Evolutionary conservation across 2,888 invertebrate species (phyloP).

Genomic region (Lasioglossum vierecki): DNA sequence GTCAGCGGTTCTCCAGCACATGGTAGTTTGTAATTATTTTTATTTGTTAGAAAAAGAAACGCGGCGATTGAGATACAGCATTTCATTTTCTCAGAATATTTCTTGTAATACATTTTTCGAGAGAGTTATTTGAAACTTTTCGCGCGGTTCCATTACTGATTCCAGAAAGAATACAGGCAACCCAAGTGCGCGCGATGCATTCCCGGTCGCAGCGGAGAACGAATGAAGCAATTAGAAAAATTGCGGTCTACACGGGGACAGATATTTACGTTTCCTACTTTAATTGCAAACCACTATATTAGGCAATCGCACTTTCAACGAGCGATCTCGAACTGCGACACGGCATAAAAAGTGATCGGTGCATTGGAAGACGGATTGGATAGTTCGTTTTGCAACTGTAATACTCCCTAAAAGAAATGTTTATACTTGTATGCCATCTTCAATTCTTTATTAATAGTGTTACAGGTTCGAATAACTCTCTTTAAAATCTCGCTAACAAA

Average conservation of each 20-base stretch:
- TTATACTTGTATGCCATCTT: neutral
- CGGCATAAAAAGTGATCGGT: conserved; percentile 27
- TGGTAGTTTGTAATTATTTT: neutral
- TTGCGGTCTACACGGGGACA: neutral
- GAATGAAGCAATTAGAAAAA: neutral
- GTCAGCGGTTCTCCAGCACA: conserved; percentile 34
- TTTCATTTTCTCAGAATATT: neutral
- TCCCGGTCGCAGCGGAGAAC: neutral
- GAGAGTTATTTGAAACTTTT: neutral
- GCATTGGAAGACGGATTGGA: neutral
- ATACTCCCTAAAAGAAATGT: neutral
- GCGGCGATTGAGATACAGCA: neutral
- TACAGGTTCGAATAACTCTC: neutral
- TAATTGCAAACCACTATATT: conserved; percentile 34
- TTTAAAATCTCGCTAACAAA: neutral
- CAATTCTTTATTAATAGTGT: neutral
- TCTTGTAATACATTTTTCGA: neutral
- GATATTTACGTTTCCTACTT: conserved; percentile 7
- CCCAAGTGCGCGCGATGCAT: neutral
- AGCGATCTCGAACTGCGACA: neutral
- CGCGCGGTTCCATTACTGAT: neutral
- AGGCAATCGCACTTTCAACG: conserved; percentile 42
- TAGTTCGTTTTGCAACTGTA: neutral
- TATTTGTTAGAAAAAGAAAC: neutral
- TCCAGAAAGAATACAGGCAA: neutral